A percentile compares a stretch with the other conserved stretches of the same genome.
Conservation (phyloP, 2,797 vertebrate genomes). For the Poliocrania exsul region DNA sequence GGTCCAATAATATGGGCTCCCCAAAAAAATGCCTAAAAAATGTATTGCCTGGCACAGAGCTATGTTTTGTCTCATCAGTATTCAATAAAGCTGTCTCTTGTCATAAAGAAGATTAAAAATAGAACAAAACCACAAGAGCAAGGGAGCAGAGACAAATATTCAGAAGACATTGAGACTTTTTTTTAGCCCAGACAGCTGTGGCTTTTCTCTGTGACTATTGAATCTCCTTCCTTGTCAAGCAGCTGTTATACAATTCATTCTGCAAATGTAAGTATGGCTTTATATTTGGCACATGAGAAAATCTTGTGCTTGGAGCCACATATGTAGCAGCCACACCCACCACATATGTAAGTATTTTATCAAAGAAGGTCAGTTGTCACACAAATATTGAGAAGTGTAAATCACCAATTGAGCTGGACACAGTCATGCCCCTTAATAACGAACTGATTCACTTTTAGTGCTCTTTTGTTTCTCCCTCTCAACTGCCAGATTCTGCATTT, state of each 20-base stretch:
- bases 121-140: constrained; percentile 17
- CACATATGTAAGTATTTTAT: neutral
- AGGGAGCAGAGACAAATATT: constrained; percentile 1
- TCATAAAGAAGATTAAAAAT: constrained; percentile 28
- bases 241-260: neutral
- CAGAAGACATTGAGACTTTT: neutral
- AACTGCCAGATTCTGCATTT: neutral
- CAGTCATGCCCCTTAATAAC: neutral
- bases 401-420: neutral
- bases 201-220: neutral
- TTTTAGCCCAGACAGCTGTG: neutral
- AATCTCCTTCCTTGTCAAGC: neutral
- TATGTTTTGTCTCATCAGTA: constrained; percentile 25
- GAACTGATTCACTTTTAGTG: neutral
- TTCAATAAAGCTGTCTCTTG: neutral
- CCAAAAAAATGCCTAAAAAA: neutral
- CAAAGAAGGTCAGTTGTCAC: neutral
- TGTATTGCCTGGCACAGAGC: neutral
- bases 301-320: neutral
- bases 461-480: neutral
- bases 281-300: neutral
- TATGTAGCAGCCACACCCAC: neutral
- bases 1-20: neutral
- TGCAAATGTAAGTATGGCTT: neutral
- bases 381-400: neutral